Percentiles rank a stretch among this genome's conserved stretches.
These are phyloP conservation scores for Lacanobia oleracea DNA, from an alignment of 2,888 invertebrate genomes.

Conservation along the genomic window DNA sequence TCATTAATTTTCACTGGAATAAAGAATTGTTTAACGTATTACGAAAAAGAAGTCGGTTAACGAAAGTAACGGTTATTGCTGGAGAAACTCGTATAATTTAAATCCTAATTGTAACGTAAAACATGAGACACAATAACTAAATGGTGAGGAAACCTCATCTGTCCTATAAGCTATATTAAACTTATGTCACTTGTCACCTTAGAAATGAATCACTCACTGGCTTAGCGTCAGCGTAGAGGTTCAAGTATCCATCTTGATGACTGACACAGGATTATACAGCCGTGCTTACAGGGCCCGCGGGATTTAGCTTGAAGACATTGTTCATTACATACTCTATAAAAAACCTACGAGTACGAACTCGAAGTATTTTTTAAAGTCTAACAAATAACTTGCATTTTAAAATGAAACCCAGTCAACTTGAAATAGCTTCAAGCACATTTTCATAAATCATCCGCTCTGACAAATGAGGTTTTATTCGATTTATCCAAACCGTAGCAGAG, in stretches of 20 bases:
- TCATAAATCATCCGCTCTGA: constrained; percentile 41
- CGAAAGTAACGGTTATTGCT: neutral
- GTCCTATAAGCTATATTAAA: constrained; percentile 17
- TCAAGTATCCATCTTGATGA: constrained; percentile 24
- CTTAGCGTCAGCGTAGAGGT: constrained; percentile 32
- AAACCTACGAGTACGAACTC: neutral
- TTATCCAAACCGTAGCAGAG: constrained; percentile 20
- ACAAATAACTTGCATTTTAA: constrained; percentile 14
- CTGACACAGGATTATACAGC: constrained; percentile 35
- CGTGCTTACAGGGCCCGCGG: constrained; percentile 8
- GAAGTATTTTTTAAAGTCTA: constrained; percentile 13
- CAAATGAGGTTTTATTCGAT: constrained; percentile 52
- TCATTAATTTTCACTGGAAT: constrained; percentile 11
- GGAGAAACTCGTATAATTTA: neutral
- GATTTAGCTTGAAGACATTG: constrained; percentile 12
- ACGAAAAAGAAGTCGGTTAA: neutral
- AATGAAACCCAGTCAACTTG: constrained; percentile 9
- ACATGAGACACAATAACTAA: constrained; percentile 10
- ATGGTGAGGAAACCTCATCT: constrained; percentile 11
- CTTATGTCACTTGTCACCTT: constrained; percentile 20
- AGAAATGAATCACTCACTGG: constrained; percentile 38
- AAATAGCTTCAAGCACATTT: constrained; percentile 8
- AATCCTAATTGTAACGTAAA: neutral
- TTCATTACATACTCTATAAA: too few relatives aligned
- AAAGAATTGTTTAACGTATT: neutral